These are phyloP conservation scores for Sardina pilchardus DNA, from an alignment of 2,113 vertebrate species.

Conservation along the genomic window DNA sequence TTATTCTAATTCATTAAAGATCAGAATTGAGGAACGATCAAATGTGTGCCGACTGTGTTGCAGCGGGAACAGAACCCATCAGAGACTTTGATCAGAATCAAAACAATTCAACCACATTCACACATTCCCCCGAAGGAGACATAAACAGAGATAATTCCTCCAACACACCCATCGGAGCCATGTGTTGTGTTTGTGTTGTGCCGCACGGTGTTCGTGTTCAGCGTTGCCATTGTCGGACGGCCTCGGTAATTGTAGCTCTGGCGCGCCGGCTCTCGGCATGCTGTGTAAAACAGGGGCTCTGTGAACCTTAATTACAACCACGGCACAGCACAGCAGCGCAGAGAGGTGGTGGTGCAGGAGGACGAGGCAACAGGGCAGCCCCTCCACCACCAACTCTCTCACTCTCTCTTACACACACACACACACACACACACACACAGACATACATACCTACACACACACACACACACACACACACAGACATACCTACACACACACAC, in stretches of 20 bases:
- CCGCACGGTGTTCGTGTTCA: neutral
- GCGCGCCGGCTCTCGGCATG: neutral
- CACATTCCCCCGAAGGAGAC: neutral
- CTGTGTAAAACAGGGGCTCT: neutral
- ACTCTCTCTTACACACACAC: neutral
- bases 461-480: neutral
- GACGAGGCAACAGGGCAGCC: too few species aligned
- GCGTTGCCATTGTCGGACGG: neutral
- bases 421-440: neutral
- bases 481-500: neutral
- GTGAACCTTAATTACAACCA: conserved; percentile 1
- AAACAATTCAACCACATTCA: neutral
- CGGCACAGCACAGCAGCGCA: neutral
- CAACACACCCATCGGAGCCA: neutral
- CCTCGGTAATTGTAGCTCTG: conserved; percentile 5
- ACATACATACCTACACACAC: neutral
- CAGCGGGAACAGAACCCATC: neutral
- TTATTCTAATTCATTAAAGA: conserved; percentile 27
- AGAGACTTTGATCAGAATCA: neutral
- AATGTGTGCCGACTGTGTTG: neutral
- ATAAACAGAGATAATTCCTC: neutral
- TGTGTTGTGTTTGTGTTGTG: neutral
- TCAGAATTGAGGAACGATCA: neutral
- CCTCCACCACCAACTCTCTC: neutral
- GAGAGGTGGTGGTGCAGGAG: neutral